Base-by-base conservation (phyloP, 2,888 invertebrate species). In the Lamproptera curius region DNA sequence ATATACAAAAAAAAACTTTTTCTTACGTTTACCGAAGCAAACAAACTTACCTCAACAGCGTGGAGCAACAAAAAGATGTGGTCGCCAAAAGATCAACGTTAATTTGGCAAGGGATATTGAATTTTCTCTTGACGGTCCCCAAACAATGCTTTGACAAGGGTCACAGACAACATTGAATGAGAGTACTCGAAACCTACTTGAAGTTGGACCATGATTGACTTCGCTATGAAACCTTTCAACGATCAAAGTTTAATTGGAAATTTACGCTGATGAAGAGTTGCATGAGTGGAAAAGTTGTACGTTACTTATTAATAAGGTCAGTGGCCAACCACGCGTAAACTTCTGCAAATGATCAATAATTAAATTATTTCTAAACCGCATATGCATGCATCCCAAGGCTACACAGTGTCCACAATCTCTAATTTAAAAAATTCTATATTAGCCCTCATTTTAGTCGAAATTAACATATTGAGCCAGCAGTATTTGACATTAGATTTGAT, bases 141-240 rank as follows among this genome's bases (percentile, higher is more conserved):
- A 62, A 68, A 78, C 72, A 79, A 79, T 70, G 70, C 63, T 56
- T 61, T 76, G 75, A 76, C 67, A 60, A 66, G 69, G 68, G 67
- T 70, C 62, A 51, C 54, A 57, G 59, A 55, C 58, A 61, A 41
- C 41, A 50, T 47, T 34, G 38, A 44, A 40, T 35, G 31, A 42
- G 33, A 31, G 10, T 31, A 17, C 36, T 46, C 40, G 33, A 16
- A 37, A 42, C 39, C 13, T 31, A 40, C 26, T 26, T 34, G 15
- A 40, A 56, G 55, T 57, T 48, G 54, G 55, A 38, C 34, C 16
- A 20, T 44, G 49, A 44, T 50, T 44, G 43, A 49, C 38, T 13
- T 49, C 31, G 20, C 35, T 31, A 13, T 36, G 17, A 23, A 44
- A 41, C 23, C 40, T 41, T 36, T 28, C 28, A 36, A 0, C n/a